phyloP scores from a whole-genome alignment of 35 echinoderm and acorn worm species.

The Hemicentrotus pulcherrimus region DNA sequence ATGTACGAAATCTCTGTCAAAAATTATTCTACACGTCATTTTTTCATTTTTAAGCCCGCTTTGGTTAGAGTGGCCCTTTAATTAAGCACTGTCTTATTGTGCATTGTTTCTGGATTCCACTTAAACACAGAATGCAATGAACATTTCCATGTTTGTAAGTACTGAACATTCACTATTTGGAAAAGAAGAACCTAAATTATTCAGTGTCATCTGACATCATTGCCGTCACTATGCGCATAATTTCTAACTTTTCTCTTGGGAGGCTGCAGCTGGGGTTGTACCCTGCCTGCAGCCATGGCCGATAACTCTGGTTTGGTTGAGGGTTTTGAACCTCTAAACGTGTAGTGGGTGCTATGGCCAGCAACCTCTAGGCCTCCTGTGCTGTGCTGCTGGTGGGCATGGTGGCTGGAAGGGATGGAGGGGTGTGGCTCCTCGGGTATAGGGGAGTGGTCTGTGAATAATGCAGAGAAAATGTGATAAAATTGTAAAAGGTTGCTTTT shows the following conservation, averaged over 20 bases:
- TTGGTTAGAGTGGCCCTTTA: no score
- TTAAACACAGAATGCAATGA: no score
- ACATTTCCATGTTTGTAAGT: no score
- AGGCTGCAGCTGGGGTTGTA: conserved; percentile 2
- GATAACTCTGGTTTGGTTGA: conserved; percentile 9
- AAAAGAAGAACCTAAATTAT: background rate
- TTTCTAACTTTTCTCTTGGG: conserved; percentile 57
- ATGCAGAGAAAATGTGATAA: background rate
- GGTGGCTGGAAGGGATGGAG: conserved; percentile 29
- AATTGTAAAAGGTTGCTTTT: no score
- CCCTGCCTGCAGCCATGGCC: conserved; percentile 18
- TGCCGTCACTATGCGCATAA: conserved; percentile 28
- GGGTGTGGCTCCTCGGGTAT: conserved; percentile 23
- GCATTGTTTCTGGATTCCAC: no score
- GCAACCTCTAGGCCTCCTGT: conserved; percentile 28
- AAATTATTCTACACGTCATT: no score
- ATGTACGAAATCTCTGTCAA: no score
- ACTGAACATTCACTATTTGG: no score
- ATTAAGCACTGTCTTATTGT: no score
- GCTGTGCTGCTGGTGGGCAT: background rate
- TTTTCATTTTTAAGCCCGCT: no score
- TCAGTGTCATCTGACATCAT: conserved; percentile 45
- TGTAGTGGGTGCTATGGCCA: conserved; percentile 12
- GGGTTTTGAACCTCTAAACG: conserved; percentile 6
- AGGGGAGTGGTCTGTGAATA: conserved; percentile 4